Evolutionary conservation across 2,888 invertebrate species (phyloP), one percentile per base, ranked within the genome.

Genomic region (Anoncus sp.): DNA sequence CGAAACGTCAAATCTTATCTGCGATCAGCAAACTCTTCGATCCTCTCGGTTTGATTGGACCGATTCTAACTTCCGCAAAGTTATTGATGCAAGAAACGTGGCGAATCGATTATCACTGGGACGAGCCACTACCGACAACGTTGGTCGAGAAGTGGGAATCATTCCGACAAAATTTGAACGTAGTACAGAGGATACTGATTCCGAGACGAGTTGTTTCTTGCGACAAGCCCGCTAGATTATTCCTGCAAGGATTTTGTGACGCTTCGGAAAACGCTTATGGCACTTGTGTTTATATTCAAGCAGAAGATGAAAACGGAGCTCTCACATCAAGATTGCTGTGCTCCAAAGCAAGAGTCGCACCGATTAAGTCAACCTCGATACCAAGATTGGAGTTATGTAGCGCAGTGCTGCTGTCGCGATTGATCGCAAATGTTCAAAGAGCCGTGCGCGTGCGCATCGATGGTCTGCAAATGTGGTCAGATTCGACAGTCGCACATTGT

Each of bases 401-500:
- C 38, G 79, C 80, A 6, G 22, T 74, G 1, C 49, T 81, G 9
- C 18, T 82, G 10, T 70, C 80, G n/a, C 40, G 60, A 20, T 51
- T 83, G 4, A 63, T 75, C n/a, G 27, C 47, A 1, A 31, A 43
- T 22, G 65, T 60, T 10, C 49, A 49, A 24, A 10, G 43, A n/a
- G 24, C 24, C 4, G 7, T 75, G 22, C 12, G 24, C 20, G 7
- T 57, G 0, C 38, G 18, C 2, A 57, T 78, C 1, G 49, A 71
- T 20, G 55, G 35, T 14, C 7, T 73, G 5, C 60, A 62, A n/a
- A 65, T 57, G 0, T 84, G 77, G 77, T 47, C 80, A 4, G 84
- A 86, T 43, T 84, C 85, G 3, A 73, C 47, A 6, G 67, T 83
- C 1, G 80, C 81, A 2, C 73, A 84, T 10, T 57, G 53, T 2